These are phyloP conservation scores for Anthophora plumipes DNA, from an alignment of 2,888 invertebrate genomes.

Conservation along the genomic window DNA sequence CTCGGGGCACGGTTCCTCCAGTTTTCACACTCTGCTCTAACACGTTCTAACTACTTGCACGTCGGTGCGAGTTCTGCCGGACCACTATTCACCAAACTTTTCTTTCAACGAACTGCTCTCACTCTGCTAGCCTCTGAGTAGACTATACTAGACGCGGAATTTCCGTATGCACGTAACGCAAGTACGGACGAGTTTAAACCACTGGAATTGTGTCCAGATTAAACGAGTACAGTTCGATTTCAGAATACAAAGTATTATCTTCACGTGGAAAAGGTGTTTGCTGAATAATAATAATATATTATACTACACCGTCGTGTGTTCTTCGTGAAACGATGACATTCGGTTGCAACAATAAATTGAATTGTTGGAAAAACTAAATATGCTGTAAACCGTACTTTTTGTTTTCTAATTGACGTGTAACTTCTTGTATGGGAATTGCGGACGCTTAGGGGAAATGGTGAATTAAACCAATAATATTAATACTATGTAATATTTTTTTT, in stretches of 20 bases:
- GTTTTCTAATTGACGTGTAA: too few relatives aligned
- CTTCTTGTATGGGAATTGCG: too few relatives aligned
- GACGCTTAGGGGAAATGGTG: too few relatives aligned
- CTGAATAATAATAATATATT: too few relatives aligned
- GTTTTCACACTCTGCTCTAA: conserved; percentile 68
- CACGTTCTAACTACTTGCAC: conserved; percentile 65
- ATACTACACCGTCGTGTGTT: too few relatives aligned
- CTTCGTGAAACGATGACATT: too few relatives aligned
- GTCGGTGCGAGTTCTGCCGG: conserved; percentile 53
- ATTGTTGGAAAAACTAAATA: too few relatives aligned
- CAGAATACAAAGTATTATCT: neutral
- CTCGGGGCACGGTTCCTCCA: conserved; percentile 65
- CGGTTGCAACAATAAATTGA: too few relatives aligned
- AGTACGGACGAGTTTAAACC: conserved; percentile 32
- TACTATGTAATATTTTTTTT: too few relatives aligned
- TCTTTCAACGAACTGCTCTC: conserved; percentile 66
- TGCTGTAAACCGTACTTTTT: too few relatives aligned
- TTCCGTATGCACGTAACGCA: conserved; percentile 44
- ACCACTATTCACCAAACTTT: conserved; percentile 67
- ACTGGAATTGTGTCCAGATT: conserved; percentile 23
- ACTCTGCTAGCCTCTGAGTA: conserved; percentile 41
- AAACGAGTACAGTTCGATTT: conserved; percentile 31
- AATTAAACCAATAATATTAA: too few relatives aligned
- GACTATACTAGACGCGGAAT: conserved; percentile 46
- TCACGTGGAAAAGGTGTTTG: too few relatives aligned